Evolutionary conservation across 2,113 vertebrate genomes (phyloP).

Genomic region (Chionodraco myersi): DNA sequence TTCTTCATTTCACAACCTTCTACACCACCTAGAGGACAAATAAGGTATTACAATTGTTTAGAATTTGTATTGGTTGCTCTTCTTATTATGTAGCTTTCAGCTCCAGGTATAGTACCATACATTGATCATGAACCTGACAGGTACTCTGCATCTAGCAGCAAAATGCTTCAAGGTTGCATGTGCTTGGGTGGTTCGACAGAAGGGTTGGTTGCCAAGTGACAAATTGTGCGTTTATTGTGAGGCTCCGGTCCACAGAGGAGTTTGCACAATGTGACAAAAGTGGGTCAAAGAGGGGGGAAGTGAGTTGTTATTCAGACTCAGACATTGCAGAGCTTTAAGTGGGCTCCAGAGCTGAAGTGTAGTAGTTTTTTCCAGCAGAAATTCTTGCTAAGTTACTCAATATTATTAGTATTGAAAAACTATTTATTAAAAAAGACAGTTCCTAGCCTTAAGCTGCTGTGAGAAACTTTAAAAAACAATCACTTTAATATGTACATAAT

Average conservation of each 20-base stretch:
- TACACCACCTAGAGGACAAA: slow-evolving; percentile 62
- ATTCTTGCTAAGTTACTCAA: slow-evolving; percentile 18
- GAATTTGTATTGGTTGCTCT: not conserved
- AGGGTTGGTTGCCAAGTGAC: slow-evolving; percentile 32
- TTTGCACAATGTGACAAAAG: slow-evolving; percentile 52
- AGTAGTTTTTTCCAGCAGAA: slow-evolving; percentile 1
- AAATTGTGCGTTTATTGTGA: slow-evolving; percentile 50
- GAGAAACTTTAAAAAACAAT: not conserved
- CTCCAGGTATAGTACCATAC: not conserved
- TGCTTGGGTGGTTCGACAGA: slow-evolving; percentile 11
- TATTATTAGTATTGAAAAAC: too few relatives aligned
- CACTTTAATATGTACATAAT: not conserved
- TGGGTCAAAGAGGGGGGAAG: slow-evolving; percentile 31
- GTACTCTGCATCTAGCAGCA: not conserved
- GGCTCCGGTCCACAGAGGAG: slow-evolving; percentile 35
- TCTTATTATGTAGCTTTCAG: not conserved
- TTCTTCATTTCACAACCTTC: not conserved
- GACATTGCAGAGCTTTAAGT: slow-evolving; percentile 57
- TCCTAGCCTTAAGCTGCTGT: not conserved
- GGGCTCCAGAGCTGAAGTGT: slow-evolving; percentile 29
- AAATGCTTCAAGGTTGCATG: not conserved
- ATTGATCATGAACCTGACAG: not conserved
- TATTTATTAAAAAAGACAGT: too few relatives aligned
- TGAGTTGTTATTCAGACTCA: slow-evolving; percentile 60
- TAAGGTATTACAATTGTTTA: not conserved